A percentile compares a stretch with the other conserved stretches of the same genome.
These are phyloP conservation scores for Ernsta delagoae DNA, from an alignment of 2,888 invertebrate genomes.

Conservation along the genomic window DNA sequence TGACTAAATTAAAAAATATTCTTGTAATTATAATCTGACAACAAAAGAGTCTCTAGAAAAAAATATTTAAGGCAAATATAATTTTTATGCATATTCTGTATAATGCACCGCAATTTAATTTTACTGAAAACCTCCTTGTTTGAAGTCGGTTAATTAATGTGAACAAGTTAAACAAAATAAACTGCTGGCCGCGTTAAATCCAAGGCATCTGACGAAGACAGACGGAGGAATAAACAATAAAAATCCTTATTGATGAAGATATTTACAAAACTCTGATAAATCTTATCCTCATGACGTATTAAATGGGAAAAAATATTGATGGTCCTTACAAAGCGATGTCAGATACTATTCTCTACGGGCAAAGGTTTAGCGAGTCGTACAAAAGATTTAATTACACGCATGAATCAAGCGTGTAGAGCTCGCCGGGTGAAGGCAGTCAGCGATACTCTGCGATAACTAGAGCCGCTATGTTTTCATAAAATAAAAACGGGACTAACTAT, in stretches of 20 bases:
- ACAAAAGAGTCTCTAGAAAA: no score
- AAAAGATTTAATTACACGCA: constrained; percentile 85
- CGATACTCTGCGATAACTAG: constrained; percentile 41
- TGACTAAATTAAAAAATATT: no score
- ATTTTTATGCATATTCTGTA: no score
- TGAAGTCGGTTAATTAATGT: no score
- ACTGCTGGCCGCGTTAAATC: background rate
- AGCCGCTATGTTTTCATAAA: constrained; percentile 1
- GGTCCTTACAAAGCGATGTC: constrained; percentile 63
- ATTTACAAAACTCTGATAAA: constrained; percentile 45
- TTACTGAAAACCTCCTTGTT: no score
- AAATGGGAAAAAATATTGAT: constrained; percentile 68
- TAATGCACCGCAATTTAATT: no score
- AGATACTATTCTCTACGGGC: constrained; percentile 42
- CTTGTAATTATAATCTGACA: no score
- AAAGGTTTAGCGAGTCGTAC: constrained; percentile 69
- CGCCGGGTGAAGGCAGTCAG: constrained; percentile 49
- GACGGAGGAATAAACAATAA: constrained; percentile 48
- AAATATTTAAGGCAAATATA: no score
- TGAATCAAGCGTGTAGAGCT: constrained; percentile 74
- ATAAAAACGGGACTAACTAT: constrained; percentile 42
- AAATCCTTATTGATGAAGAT: constrained; percentile 67
- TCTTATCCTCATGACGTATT: constrained; percentile 61
- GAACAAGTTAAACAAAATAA: no score
- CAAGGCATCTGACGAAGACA: background rate